Evolutionary conservation across 2,888 invertebrate genomes (phyloP).

Genomic region (Microchrysa polita): DNA sequence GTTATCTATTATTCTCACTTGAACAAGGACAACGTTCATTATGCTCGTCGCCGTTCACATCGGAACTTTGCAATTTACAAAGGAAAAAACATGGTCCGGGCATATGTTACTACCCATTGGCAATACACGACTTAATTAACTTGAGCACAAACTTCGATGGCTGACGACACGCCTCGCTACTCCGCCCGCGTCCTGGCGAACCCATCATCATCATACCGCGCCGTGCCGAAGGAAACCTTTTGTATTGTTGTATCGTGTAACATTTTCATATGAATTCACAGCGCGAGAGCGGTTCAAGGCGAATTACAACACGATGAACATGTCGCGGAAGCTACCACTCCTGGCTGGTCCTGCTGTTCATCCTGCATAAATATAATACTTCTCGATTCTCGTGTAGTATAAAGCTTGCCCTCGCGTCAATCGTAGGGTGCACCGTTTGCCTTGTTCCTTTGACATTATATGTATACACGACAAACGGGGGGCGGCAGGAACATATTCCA

Average conservation of each 20-base stretch:
- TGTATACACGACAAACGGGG: too few relatives aligned
- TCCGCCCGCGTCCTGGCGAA: constrained; percentile 2
- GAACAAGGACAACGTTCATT: not conserved
- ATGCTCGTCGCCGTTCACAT: not conserved
- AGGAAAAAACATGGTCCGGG: not conserved
- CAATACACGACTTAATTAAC: constrained; percentile 42
- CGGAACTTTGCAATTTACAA: not conserved
- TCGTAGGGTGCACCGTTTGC: not conserved
- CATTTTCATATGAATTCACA: constrained; percentile 31
- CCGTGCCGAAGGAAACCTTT: constrained; percentile 21
- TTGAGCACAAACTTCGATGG: constrained; percentile 31
- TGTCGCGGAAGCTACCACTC: not conserved
- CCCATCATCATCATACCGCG: too few relatives aligned
- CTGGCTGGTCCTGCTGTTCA: constrained; percentile 18
- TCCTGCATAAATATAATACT: not conserved
- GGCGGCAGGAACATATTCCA: constrained; percentile 7
- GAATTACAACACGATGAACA: constrained; percentile 30
- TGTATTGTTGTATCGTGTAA: constrained; percentile 29
- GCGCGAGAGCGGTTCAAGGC: constrained; percentile 12
- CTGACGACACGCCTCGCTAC: not conserved
- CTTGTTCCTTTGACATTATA: too few relatives aligned
- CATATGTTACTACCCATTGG: constrained; percentile 37
- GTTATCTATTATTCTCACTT: too few relatives aligned
- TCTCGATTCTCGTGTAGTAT: too few relatives aligned
- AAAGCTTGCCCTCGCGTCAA: not conserved